These are phyloP conservation scores for Scaptodrosophila lebanonensis DNA, from an alignment of 1,140 invertebrate genomes.

Conservation along the genomic window DNA sequence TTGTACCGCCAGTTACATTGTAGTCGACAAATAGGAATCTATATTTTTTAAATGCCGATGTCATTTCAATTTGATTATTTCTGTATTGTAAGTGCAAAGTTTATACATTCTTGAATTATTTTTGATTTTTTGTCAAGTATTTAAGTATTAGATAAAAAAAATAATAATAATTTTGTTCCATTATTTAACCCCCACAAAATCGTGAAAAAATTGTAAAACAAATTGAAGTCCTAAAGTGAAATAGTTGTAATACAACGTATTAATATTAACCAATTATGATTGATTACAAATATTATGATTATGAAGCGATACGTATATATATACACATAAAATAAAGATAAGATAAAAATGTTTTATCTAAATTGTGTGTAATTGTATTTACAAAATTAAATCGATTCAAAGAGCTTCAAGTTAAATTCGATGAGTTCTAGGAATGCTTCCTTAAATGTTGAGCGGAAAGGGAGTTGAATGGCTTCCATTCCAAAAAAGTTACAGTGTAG, in stretches of 20 bases:
- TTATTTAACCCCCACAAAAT: constrained; percentile 39
- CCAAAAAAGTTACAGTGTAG: too few species aligned
- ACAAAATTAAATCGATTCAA: too few species aligned
- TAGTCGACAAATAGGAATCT: constrained; percentile 18
- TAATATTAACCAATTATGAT: constrained; percentile 28
- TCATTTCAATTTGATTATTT: constrained; percentile 54
- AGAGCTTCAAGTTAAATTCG: too few species aligned
- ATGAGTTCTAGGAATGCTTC: too few species aligned
- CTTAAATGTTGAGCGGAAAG: too few species aligned
- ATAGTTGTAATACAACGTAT: constrained; percentile 47
- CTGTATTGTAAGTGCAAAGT: constrained; percentile 59
- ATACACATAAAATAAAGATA: constrained; percentile 57
- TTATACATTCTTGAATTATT: constrained; percentile 2
- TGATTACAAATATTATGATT: constrained; percentile 38
- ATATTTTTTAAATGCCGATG: constrained; percentile 30
- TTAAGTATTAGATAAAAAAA: constrained; percentile 1
- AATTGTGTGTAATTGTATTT: too few species aligned
- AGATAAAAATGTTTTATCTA: constrained; percentile 47
- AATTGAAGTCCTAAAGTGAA: constrained; percentile 33
- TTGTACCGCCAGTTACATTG: constrained; percentile 40
- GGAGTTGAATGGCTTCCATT: too few species aligned
- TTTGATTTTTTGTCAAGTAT: not conserved
- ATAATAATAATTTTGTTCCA: constrained; percentile 49
- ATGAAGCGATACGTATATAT: constrained; percentile 28
- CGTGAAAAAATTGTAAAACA: constrained; percentile 73